Conservation (phyloP, 2,113 vertebrate genomes). For the Otolemur garnettii region DNA sequence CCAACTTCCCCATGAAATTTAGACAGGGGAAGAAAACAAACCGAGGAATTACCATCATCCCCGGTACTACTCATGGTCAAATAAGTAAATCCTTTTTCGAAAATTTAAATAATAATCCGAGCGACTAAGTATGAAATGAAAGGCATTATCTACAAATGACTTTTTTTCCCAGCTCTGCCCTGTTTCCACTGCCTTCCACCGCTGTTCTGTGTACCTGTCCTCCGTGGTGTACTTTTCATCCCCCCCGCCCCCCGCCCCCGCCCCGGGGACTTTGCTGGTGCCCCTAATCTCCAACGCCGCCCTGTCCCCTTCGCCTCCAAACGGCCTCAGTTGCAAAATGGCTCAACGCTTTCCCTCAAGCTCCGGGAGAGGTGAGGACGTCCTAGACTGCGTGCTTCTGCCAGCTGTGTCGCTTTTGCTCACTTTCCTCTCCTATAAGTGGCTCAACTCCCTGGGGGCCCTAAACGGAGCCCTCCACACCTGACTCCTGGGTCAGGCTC, state of each 20-base stretch:
- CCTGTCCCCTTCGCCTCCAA: fast-evolving
- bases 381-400: neutral
- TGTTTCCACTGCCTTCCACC: neutral
- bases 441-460: neutral
- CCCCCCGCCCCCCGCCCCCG: neutral
- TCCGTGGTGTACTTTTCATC: neutral
- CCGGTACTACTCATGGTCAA: neutral
- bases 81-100: neutral
- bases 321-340: neutral
- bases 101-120: neutral
- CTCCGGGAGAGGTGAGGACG: neutral
- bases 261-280: neutral
- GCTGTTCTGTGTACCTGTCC: neutral
- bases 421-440: neutral
- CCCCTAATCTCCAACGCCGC: neutral
- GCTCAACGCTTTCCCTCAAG: too few relatives aligned
- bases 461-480: neutral
- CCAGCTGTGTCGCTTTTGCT: neutral
- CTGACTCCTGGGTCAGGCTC: neutral
- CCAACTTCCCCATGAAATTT: conserved; percentile 28
- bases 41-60: too few relatives aligned
- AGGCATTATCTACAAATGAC: neutral
- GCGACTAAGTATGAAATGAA: neutral
- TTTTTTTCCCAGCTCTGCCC: neutral
- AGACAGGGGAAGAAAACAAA: neutral